phyloP scores from a whole-genome alignment of 2,888 invertebrate species.

The Baccha elongata region DNA sequence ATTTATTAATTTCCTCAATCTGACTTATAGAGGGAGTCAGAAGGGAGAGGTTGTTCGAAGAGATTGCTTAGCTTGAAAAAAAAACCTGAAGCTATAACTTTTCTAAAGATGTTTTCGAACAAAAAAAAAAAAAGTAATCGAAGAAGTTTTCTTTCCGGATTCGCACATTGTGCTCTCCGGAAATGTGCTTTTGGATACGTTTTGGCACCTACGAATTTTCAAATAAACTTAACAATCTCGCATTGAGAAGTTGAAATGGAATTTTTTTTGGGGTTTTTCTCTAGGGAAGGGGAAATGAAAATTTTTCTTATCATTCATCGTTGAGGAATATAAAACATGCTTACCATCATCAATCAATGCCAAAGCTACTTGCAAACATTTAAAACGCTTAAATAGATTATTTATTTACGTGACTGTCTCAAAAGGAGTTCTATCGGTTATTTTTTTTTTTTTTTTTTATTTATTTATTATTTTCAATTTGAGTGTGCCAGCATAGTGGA shows the following conservation, averaged over 20 bases:
- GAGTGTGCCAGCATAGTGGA: not conserved
- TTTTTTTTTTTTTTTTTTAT: not conserved
- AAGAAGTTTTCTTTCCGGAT: slow-evolving; percentile 53
- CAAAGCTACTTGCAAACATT: slow-evolving; percentile 60
- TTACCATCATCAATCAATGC: slow-evolving; percentile 66
- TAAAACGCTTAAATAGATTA: slow-evolving; percentile 69
- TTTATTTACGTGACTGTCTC: slow-evolving; percentile 67
- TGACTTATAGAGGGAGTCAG: not conserved
- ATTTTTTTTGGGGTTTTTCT: slow-evolving; percentile 2
- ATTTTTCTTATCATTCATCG: slow-evolving; percentile 8
- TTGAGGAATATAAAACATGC: not conserved
- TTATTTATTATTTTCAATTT: not conserved
- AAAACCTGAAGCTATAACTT: slow-evolving; percentile 21
- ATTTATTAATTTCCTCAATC: slow-evolving; percentile 67
- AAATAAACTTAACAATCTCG: not conserved
- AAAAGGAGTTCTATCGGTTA: slow-evolving; percentile 3
- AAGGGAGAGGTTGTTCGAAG: not conserved
- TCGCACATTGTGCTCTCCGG: not conserved
- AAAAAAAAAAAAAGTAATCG: slow-evolving; percentile 40
- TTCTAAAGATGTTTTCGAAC: slow-evolving; percentile 5
- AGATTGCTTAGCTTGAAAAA: not conserved
- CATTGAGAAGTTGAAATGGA: slow-evolving; percentile 1
- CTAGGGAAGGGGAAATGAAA: slow-evolving; percentile 49
- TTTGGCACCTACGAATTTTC: not conserved
- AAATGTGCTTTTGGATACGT: not conserved